A percentile compares a stretch with the other conserved stretches of the same genome.
These are phyloP conservation scores for Takifugu flavidus DNA, from an alignment of 2,113 vertebrate genomes.

Conservation along the genomic window DNA sequence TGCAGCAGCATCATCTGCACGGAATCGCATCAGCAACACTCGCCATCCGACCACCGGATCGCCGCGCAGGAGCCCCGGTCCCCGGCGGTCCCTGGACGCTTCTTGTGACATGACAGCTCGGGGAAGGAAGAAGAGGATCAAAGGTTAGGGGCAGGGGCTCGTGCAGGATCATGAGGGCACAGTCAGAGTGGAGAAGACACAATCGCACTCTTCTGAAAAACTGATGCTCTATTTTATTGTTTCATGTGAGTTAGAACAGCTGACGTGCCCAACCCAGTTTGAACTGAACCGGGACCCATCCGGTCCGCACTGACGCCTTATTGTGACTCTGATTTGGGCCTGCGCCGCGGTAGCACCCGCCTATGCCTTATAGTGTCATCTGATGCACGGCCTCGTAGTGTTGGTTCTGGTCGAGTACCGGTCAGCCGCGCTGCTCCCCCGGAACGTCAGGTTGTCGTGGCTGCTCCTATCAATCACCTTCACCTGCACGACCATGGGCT, in stretches of 20 bases:
- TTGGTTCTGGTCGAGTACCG: conserved; percentile 42
- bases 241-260: conserved; percentile 16
- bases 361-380: conserved; percentile 46
- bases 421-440: conserved; percentile 35
- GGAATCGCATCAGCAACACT: conserved; percentile 46
- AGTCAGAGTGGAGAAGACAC: conserved; percentile 14
- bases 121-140: conserved; percentile 69
- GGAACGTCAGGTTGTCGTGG: conserved; percentile 46
- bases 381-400: conserved; percentile 50
- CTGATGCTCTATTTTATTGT: conserved; percentile 13
- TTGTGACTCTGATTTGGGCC: conserved; percentile 18
- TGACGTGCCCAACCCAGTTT: conserved; percentile 8
- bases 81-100: conserved; percentile 50
- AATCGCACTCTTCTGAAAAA: background rate
- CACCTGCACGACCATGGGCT: conserved; percentile 82
- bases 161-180: conserved; percentile 21
- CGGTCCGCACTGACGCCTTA: conserved; percentile 4
- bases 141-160: conserved; percentile 54
- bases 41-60: conserved; percentile 48
- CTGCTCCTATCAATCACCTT: conserved; percentile 54
- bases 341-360: conserved; percentile 48
- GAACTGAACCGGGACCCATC: conserved; percentile 12
- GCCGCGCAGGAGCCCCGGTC: conserved; percentile 35
- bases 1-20: conserved; percentile 36
- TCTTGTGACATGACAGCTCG: conserved; percentile 77